Percentiles rank a stretch among this genome's conserved stretches.
phyloP scores from a whole-genome alignment of 2,797 vertebrate species.

The Valencia hispanica region DNA sequence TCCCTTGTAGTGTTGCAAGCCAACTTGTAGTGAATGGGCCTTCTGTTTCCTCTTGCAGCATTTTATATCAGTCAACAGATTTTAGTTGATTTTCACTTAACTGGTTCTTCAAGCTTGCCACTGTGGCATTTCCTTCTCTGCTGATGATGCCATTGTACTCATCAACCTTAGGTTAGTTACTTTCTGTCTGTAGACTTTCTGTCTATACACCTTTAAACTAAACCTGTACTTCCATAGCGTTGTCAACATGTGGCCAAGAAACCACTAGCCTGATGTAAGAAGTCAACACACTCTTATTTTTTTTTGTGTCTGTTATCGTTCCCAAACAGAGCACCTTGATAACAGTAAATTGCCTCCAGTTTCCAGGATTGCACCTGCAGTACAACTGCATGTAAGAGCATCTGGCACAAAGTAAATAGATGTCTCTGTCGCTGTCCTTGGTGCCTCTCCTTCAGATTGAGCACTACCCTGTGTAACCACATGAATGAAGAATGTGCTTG shows the following conservation, averaged over 20 bases:
- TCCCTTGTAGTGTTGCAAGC: constrained; percentile 13
- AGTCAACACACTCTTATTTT: constrained; percentile 56
- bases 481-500: constrained; percentile 46
- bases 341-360: constrained; percentile 51
- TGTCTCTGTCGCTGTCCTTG: constrained; percentile 37
- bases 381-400: constrained; percentile 44
- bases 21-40: constrained; percentile 50
- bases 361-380: constrained; percentile 47
- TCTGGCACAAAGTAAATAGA: constrained; percentile 42
- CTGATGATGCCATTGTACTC: constrained; percentile 48
- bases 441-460: constrained; percentile 42
- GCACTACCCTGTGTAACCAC: constrained; percentile 35
- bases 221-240: constrained; percentile 34
- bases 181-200: constrained; percentile 31
- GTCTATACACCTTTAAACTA: constrained; percentile 45
- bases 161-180: constrained; percentile 37
- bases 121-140: constrained; percentile 15
- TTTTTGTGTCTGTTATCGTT: constrained; percentile 41
- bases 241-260: constrained; percentile 56
- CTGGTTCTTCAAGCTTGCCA: constrained; percentile 41
- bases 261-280: constrained; percentile 55
- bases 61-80: constrained; percentile 48
- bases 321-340: constrained; percentile 39
- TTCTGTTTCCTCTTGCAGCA: constrained; percentile 56
- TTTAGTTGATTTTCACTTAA: constrained; percentile 38